Evolutionary conservation across 2,888 invertebrate species (phyloP), one percentile per base, ranked within the genome.

Genomic region (Cataglyphis livida): DNA sequence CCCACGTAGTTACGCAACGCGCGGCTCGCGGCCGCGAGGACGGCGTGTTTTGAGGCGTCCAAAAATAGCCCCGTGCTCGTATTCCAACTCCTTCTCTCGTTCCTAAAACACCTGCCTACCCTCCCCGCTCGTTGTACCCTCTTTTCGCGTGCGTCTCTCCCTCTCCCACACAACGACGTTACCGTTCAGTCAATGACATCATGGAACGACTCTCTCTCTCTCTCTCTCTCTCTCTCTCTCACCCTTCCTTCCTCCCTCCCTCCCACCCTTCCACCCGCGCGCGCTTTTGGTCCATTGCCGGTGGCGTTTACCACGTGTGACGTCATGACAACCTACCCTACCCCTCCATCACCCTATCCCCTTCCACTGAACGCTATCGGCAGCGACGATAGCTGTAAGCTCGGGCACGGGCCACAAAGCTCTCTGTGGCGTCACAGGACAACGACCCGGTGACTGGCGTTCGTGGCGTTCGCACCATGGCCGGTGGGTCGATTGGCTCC

Each of bases 171-270:
- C 48, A 28, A 51, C 74, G 32, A 44, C 82, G n/a, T 59, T 51
- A n/a, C 51, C 57, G 32, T 78, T 71, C 88, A 85, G 85, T 87
- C 87, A 86, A 86, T 89, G 88, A 89, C 90, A 87, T 90, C 91
- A 88, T 85, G 75, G 71, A 81, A 64, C 78, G 74, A 76, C 79
- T 76, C 84, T 25, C 76, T 76, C 41, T 35, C 35, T 35, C 35
- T 35, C 35, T 6, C 35, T 35, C 35, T 6, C 6, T 59, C 62
- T 75, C 84, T n/a, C 76, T 74, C 41, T 32, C 32, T n/a, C n/a
- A n/a, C n/a, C 3, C 6, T 35, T 0, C 3, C 35, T 35, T 6
- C 3, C 32, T 62, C 62, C 1, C 25, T 25, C 25, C 25, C 25
- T 84, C 64, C 68, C 28, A 2, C 28, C 28, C 28, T 84, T 61